Conservation (phyloP, 2,113 vertebrate genomes). For the Labeo catla region DNA sequence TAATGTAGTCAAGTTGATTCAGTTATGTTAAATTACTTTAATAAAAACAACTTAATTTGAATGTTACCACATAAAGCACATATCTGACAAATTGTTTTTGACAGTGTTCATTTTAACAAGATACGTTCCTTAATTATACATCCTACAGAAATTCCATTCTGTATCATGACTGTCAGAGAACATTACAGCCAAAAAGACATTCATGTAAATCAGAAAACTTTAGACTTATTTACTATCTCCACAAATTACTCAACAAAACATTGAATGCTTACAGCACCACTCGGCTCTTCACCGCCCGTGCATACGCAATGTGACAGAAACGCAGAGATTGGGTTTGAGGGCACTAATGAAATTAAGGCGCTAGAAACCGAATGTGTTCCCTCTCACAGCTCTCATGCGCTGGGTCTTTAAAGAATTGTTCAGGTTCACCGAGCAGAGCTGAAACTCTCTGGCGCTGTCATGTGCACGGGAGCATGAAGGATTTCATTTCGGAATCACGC, state of each 20-base stretch:
- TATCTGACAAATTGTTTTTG: neutral
- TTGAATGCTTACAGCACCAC: neutral
- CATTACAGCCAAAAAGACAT: neutral
- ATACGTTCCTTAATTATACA: neutral
- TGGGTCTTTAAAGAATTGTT: constrained; percentile 70
- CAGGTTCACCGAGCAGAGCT: constrained; percentile 66
- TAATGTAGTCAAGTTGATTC: neutral
- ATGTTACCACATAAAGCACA: too few species aligned
- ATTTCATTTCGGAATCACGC: constrained; percentile 65
- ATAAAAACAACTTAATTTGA: neutral
- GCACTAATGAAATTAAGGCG: constrained; percentile 27
- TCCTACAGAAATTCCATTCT: neutral
- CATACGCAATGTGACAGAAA: constrained; percentile 22
- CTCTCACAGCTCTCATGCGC: constrained; percentile 42
- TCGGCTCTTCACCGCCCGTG: neutral
- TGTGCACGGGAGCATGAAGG: constrained; percentile 64
- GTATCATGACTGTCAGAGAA: neutral
- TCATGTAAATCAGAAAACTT: neutral
- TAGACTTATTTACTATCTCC: neutral
- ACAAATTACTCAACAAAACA: neutral
- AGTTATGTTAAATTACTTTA: neutral
- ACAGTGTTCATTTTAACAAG: neutral
- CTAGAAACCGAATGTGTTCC: constrained; percentile 7
- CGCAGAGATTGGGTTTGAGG: neutral
- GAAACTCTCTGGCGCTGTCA: constrained; percentile 64